Evolutionary conservation across 2,888 invertebrate species (phyloP), one percentile per base, ranked within the genome.

Genomic region (Xylophagus ater): DNA sequence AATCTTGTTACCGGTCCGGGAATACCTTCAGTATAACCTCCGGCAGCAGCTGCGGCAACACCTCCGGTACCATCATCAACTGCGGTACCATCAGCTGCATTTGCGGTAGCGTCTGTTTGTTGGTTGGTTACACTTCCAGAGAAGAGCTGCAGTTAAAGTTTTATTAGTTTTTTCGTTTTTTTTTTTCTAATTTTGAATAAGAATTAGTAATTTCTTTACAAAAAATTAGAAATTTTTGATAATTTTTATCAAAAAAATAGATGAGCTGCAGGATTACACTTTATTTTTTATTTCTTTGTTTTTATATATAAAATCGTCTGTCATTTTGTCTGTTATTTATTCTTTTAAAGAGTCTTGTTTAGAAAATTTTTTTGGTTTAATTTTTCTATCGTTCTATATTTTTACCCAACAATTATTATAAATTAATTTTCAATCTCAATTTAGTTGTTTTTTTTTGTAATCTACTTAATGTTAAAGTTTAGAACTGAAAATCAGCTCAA

Each of bases 1-100:
- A 87, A 74, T 60, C 87, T 72, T 44, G 87, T 88, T 56, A 87
- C 78, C 40, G 87, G 87, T 53, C 87, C 87, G 65, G 87, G 87
- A 53, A 87, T 83, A 40, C 85, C 86, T 63, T 86, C 86, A 34
- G 78, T 76, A 53, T 78, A 76, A 50, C 78, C 79, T 61, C 74
- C 78, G 29, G 70, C 56, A 35, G 51, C 51, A 41, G 57, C 72
- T 57, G 75, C 74, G 46, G 69, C 75, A 25, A 70, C 71, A 44
- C 70, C 70, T 13, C 67, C 70, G 41, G 54, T 55, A 4, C 43
- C 62, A 44, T 67, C 75, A 24, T 68, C 70, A 25, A 68, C 69
- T 23, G 49, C 48, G 42, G 49, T 45, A 24, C 55, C 56, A 33
- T 68, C 71, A 14, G 68, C 68, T 6, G 66, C 67, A 42, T 65